phyloP scores from a whole-genome alignment of 2,888 invertebrate species.

The Nomada goodeniana region DNA sequence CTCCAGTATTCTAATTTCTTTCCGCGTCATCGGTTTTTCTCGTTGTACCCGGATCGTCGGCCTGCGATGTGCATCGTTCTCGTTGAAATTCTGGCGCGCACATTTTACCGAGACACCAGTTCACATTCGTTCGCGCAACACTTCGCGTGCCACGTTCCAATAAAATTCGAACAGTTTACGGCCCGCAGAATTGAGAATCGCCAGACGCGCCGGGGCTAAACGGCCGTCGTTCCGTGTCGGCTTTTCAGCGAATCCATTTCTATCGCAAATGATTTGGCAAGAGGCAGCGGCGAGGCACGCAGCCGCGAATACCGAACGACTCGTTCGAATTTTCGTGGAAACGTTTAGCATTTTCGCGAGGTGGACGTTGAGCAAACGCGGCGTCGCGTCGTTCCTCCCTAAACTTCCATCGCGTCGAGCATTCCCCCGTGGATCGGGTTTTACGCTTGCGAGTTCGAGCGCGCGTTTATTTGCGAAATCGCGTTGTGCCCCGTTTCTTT shows the following conservation, averaged over 20 bases:
- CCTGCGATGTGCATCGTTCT: no score
- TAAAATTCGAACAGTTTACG: background rate
- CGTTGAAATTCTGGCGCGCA: background rate
- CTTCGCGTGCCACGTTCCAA: no score
- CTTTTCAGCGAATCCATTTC: slow-evolving; percentile 15
- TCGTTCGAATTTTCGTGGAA: slow-evolving; percentile 62
- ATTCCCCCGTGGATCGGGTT: slow-evolving; percentile 13
- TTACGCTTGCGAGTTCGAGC: background rate
- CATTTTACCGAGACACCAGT: background rate
- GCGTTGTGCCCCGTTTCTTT: slow-evolving; percentile 5
- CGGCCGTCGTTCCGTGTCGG: slow-evolving; percentile 9
- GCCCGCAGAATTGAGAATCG: slow-evolving; percentile 26
- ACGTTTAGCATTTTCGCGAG: slow-evolving; percentile 62
- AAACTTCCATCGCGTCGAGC: slow-evolving; percentile 23
- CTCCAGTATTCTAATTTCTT: slow-evolving; percentile 76
- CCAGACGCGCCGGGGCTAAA: background rate
- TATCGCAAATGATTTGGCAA: slow-evolving; percentile 52
- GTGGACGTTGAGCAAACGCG: slow-evolving; percentile 30
- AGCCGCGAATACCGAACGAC: slow-evolving; percentile 53
- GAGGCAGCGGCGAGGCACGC: slow-evolving; percentile 21
- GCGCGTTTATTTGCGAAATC: slow-evolving; percentile 31
- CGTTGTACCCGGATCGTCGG: slow-evolving; percentile 47
- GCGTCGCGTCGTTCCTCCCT: slow-evolving; percentile 14
- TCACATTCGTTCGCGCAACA: background rate
- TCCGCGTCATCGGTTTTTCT: slow-evolving; percentile 65